Conservation (phyloP, 1,140 invertebrate genomes). For the Grapholita molesta region DNA sequence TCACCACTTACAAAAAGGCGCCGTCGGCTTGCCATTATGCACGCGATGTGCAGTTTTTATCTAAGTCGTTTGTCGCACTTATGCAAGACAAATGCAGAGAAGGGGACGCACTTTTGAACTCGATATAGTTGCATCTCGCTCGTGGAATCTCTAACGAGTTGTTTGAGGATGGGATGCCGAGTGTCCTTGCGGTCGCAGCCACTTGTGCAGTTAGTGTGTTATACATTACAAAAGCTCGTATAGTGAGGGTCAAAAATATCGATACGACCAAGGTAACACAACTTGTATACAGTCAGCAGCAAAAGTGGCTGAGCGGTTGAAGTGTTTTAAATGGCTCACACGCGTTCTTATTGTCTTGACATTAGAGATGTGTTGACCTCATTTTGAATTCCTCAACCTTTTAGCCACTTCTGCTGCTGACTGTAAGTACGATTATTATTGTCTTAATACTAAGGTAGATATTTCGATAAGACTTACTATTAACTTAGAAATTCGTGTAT, state of each 20-base stretch:
- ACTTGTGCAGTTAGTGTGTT: not conserved
- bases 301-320: no score
- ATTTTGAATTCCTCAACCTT: no score
- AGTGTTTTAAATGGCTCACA: no score
- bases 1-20: not conserved
- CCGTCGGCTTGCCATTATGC: not conserved
- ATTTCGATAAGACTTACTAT: no score
- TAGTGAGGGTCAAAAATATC: not conserved
- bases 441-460: no score
- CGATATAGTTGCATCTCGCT: not conserved
- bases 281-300: no score
- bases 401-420: no score
- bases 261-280: no score
- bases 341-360: no score
- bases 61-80: not conserved
- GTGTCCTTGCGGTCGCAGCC: constrained; percentile 4
- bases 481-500: no score
- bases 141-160: not conserved
- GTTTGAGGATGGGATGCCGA: not conserved
- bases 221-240: not conserved
- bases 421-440: no score
- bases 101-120: not conserved
- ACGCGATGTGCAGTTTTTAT: constrained; percentile 8
- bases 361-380: no score
- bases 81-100: not conserved